These are phyloP conservation scores for Protophormia terraenovae DNA, from an alignment of 2,888 invertebrate species.

Conservation along the genomic window DNA sequence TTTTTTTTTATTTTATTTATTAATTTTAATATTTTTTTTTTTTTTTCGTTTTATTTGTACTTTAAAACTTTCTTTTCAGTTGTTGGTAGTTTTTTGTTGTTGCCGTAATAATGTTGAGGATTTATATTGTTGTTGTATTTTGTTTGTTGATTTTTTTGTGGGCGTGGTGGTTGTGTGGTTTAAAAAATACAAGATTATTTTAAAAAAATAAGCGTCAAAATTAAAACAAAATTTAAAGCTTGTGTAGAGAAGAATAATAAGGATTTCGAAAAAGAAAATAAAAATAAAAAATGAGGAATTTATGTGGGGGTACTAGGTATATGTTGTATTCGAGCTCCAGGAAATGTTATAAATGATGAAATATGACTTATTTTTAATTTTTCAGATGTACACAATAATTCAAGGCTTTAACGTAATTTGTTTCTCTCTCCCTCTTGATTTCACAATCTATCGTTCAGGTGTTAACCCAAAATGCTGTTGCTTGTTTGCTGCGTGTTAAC, in stretches of 20 bases:
- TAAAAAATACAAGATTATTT: constrained; percentile 47
- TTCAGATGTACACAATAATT: constrained; percentile 57
- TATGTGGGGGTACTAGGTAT: constrained; percentile 68
- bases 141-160: constrained; percentile 66
- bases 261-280: constrained; percentile 29
- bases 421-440: constrained; percentile 31
- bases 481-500: constrained; percentile 70
- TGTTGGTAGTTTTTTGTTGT: constrained; percentile 75
- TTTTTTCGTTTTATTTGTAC: constrained; percentile 77
- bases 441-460: constrained; percentile 30
- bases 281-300: constrained; percentile 74
- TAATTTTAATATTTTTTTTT: constrained; percentile 68
- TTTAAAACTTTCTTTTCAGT: constrained; percentile 80
- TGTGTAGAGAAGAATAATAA: constrained; percentile 37
- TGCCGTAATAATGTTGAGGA: constrained; percentile 63
- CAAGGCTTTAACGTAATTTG: constrained; percentile 63
- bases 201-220: constrained; percentile 41
- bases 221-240: constrained; percentile 60
- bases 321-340: constrained; percentile 70
- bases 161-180: constrained; percentile 68
- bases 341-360: constrained; percentile 44
- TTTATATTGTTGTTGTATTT: constrained; percentile 62
- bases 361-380: constrained; percentile 38
- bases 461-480: constrained; percentile 46
- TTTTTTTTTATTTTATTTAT: constrained; percentile 58